These are phyloP conservation scores for Ctenosaura bakeri DNA, from an alignment of 2,797 vertebrate genomes.

Conservation along the genomic window DNA sequence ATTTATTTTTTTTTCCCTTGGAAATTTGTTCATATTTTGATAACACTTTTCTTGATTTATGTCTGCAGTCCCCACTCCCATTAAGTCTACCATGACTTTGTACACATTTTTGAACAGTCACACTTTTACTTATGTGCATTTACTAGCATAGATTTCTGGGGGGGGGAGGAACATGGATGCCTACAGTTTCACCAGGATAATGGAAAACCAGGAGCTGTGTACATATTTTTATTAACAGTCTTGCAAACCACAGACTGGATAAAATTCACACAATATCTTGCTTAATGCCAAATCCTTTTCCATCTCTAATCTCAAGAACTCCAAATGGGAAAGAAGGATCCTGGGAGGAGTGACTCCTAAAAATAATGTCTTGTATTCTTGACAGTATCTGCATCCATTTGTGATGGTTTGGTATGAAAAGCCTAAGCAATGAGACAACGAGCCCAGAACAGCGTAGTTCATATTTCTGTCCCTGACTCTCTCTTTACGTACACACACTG, in stretches of 20 bases:
- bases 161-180: background rate
- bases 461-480: background rate
- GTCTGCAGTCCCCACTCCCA: background rate
- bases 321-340: background rate
- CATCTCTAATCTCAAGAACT: background rate
- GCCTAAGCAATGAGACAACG: too few relatives aligned
- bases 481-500: background rate
- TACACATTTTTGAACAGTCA: background rate
- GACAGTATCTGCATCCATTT: background rate
- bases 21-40: background rate
- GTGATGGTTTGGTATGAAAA: conserved; percentile 8
- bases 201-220: background rate
- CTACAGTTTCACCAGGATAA: background rate
- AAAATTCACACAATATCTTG: background rate
- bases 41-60: background rate
- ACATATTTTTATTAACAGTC: background rate
- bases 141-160: background rate
- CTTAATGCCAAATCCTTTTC: background rate
- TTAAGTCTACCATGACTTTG: background rate
- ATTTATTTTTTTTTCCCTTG: too few relatives aligned
- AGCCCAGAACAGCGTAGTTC: background rate
- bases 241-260: background rate
- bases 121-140: background rate
- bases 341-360: background rate
- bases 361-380: background rate